These are phyloP conservation scores for Odontamblyopus lacepedii DNA, from an alignment of 2,797 vertebrate genomes.

Conservation along the genomic window DNA sequence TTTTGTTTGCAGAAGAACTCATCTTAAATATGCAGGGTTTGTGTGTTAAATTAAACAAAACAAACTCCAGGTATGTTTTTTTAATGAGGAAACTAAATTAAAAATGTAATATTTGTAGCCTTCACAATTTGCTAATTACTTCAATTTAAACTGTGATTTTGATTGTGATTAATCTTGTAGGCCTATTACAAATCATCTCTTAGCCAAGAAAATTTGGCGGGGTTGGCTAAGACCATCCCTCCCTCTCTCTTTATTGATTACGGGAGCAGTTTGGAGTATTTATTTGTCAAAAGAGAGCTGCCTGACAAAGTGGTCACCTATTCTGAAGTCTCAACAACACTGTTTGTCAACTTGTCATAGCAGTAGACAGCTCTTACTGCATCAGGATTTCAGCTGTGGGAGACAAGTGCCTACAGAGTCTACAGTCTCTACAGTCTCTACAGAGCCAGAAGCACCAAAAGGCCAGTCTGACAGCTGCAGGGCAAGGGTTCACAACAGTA, in stretches of 20 bases:
- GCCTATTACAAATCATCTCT: too few relatives aligned
- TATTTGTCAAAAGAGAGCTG: neutral
- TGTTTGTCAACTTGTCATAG: constrained; percentile 26
- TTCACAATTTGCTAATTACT: too few relatives aligned
- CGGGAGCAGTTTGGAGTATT: neutral
- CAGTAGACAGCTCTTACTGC: constrained; percentile 44
- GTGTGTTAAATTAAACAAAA: too few relatives aligned
- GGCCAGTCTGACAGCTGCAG: constrained; percentile 1
- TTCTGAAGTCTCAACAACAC: neutral
- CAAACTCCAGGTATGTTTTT: too few relatives aligned
- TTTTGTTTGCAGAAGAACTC: too few relatives aligned
- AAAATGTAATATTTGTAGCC: too few relatives aligned
- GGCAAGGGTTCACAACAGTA: constrained; percentile 38
- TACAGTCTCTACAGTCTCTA: too few relatives aligned
- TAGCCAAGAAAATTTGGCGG: too few relatives aligned
- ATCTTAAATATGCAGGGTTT: too few relatives aligned
- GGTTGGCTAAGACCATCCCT: neutral
- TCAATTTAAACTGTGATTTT: too few relatives aligned
- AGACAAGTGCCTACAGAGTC: constrained; percentile 66
- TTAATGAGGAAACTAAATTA: too few relatives aligned
- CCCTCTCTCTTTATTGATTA: neutral
- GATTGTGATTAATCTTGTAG: too few relatives aligned
- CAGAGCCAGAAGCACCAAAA: constrained; percentile 32
- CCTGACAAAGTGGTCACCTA: neutral
- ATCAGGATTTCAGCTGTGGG: constrained; percentile 68